These are phyloP conservation scores for Gobio occitaniae DNA, from an alignment of 2,797 vertebrate genomes.

Conservation along the genomic window DNA sequence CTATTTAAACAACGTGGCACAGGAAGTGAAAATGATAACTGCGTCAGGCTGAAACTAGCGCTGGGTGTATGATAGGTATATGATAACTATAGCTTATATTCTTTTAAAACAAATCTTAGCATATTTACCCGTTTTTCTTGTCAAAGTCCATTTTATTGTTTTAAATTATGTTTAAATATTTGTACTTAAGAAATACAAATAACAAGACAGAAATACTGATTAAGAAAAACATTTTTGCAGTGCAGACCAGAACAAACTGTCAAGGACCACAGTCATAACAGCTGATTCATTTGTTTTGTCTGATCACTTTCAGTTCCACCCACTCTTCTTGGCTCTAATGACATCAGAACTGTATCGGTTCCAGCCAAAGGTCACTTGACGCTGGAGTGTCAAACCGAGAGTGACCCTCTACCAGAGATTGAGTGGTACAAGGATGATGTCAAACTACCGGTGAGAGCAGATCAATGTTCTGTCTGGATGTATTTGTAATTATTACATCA, in stretches of 20 bases:
- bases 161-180: not conserved
- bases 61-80: no score
- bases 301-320: conserved; percentile 79
- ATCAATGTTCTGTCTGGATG: not conserved
- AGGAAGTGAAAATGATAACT: no score
- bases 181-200: not conserved
- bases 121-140: no score
- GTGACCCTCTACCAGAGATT: conserved; percentile 77
- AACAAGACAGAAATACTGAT: not conserved
- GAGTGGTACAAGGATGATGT: conserved; percentile 85
- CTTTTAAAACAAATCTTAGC: no score
- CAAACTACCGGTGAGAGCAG: conserved; percentile 78
- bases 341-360: conserved; percentile 79
- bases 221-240: no score
- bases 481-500: not conserved
- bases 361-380: conserved; percentile 86
- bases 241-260: not conserved
- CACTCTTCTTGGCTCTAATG: conserved; percentile 70
- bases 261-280: not conserved
- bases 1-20: no score
- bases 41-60: no score
- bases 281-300: not conserved
- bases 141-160: no score
- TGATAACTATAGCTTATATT: no score
- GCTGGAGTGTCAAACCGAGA: conserved; percentile 87